Conservation (phyloP, 2,113 vertebrate species). For the Cromileptes altivelis region DNA sequence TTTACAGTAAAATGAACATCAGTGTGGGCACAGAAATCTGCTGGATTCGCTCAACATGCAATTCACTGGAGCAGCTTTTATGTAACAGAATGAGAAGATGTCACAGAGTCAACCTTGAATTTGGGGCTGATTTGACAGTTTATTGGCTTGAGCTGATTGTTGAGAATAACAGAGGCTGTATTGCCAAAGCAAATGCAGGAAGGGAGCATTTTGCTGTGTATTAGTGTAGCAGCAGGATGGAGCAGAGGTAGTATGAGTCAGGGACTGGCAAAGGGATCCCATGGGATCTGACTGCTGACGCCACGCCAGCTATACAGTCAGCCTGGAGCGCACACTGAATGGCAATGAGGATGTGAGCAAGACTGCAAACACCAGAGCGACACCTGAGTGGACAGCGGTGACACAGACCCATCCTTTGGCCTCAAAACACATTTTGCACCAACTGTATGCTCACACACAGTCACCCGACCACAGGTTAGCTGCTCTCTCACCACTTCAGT, state of each 20-base stretch:
- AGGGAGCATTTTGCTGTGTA: slow-evolving; percentile 24
- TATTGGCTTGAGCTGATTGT: slow-evolving; percentile 23
- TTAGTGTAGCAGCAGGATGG: slow-evolving; percentile 29
- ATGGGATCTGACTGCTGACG: slow-evolving; percentile 58
- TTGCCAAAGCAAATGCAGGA: slow-evolving; percentile 15
- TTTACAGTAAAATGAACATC: slow-evolving; percentile 46
- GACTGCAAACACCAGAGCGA: slow-evolving; percentile 8
- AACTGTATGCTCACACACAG: not conserved
- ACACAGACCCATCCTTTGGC: slow-evolving; percentile 20
- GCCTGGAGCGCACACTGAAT: slow-evolving; percentile 42
- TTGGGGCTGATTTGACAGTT: slow-evolving; percentile 40
- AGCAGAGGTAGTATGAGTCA: slow-evolving; percentile 63
- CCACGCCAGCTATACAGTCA: slow-evolving; percentile 47
- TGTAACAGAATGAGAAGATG: slow-evolving; percentile 23
- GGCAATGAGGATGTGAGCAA: slow-evolving; percentile 54
- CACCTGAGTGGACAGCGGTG: not conserved
- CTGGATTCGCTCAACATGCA: not conserved
- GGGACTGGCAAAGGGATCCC: slow-evolving; percentile 66
- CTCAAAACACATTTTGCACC: not conserved
- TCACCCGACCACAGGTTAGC: not conserved
- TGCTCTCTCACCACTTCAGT: not conserved
- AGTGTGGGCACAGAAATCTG: slow-evolving; percentile 25
- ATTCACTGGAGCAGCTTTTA: slow-evolving; percentile 18
- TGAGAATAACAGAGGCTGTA: slow-evolving; percentile 25
- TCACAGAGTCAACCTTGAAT: slow-evolving; percentile 23